These are phyloP conservation scores for Amphipyra tragopoginis DNA, from an alignment of 2,888 invertebrate species.

Conservation along the genomic window DNA sequence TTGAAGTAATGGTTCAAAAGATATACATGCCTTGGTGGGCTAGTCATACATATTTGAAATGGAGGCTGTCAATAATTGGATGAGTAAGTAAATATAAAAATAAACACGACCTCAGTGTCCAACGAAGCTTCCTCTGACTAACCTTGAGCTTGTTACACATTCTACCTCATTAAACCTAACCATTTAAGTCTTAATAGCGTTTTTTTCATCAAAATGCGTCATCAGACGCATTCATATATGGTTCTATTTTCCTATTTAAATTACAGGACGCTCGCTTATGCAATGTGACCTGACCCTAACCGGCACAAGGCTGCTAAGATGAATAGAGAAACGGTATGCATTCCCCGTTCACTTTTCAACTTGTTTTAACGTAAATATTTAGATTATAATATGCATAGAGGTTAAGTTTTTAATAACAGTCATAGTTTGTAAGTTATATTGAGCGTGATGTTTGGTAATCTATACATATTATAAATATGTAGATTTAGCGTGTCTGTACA, in stretches of 20 bases:
- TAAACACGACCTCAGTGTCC: not conserved
- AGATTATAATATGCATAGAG: conserved; percentile 45
- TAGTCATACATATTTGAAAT: too few relatives aligned
- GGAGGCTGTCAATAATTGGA: too few relatives aligned
- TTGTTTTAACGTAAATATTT: conserved; percentile 45
- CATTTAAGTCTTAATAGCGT: conserved; percentile 12
- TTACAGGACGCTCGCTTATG: conserved; percentile 6
- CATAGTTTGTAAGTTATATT: conserved; percentile 31
- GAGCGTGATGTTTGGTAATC: conserved; percentile 32
- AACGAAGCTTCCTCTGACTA: not conserved
- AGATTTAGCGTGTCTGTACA: too few relatives aligned
- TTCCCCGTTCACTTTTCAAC: conserved; percentile 49
- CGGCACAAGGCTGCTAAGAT: conserved; percentile 45
- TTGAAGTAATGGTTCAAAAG: too few relatives aligned
- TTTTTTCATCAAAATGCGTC: conserved; percentile 9
- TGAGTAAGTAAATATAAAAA: not conserved
- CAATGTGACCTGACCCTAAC: conserved; percentile 18
- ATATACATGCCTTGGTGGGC: too few relatives aligned
- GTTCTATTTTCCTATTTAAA: not conserved
- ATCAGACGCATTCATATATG: not conserved
- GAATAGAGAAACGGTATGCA: conserved; percentile 26
- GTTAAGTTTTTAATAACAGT: conserved; percentile 46
- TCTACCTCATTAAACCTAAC: conserved; percentile 21
- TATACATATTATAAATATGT: too few relatives aligned
- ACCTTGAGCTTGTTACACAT: conserved; percentile 46